These are phyloP conservation scores for Homalodisca vitripennis DNA, from an alignment of 1,140 invertebrate species.

Conservation along the genomic window DNA sequence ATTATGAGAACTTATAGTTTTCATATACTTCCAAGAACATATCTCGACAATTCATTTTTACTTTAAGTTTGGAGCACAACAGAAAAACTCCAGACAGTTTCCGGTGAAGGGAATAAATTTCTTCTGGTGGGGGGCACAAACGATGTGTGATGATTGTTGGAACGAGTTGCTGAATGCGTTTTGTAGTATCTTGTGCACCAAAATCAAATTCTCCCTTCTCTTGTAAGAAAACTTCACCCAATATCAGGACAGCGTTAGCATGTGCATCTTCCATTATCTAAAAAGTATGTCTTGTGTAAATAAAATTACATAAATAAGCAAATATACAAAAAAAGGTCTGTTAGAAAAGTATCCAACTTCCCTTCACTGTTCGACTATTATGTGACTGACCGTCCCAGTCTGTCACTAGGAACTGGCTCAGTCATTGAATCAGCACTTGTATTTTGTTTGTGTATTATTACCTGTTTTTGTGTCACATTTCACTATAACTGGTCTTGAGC, in stretches of 20 bases:
- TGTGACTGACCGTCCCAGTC: too few species aligned
- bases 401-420: too few species aligned
- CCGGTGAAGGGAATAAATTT: conserved; percentile 97
- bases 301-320: too few species aligned
- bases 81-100: conserved; percentile 98
- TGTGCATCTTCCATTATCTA: conserved; percentile 93
- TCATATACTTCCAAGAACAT: conserved; percentile 82
- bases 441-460: too few species aligned
- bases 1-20: conserved; percentile 54
- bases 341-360: neutral
- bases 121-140: conserved; percentile 95
- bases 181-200: conserved; percentile 75
- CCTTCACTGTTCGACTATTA: too few species aligned
- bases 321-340: conserved; percentile 26
- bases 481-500: too few species aligned
- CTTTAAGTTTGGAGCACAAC: conserved; percentile 87
- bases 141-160: conserved; percentile 94
- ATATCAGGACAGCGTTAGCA: conserved; percentile 91
- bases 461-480: too few species aligned
- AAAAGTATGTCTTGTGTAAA: too few species aligned
- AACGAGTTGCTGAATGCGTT: conserved; percentile 77
- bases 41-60: conserved; percentile 79
- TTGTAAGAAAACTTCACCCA: conserved; percentile 87
- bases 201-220: conserved; percentile 83
- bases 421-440: too few species aligned